Percentiles rank a stretch among this genome's conserved stretches.
Conservation (phyloP, 2,888 invertebrate species). For the Epicampocera succincta region DNA sequence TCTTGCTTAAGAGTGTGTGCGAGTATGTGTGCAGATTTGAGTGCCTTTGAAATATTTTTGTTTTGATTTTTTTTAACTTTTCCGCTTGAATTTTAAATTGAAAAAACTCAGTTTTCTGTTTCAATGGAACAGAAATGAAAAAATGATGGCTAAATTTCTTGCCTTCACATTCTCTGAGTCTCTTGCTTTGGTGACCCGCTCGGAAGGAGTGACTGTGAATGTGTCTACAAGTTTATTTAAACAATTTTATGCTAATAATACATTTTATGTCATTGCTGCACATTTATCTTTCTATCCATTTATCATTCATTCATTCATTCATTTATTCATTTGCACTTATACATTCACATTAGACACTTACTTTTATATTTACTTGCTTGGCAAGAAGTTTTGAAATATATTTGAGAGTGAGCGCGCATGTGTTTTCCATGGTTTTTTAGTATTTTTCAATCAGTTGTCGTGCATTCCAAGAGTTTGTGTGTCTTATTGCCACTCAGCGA, state of each 20-base stretch:
- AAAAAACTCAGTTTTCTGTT: not conserved
- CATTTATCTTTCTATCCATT: slow-evolving; percentile 13
- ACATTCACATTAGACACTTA: not conserved
- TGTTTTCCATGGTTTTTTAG: not conserved
- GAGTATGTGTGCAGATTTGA: slow-evolving; percentile 13
- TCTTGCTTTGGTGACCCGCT: not conserved
- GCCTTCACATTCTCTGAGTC: slow-evolving; percentile 18
- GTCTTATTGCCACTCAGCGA: slow-evolving; percentile 58
- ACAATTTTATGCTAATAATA: slow-evolving; percentile 57
- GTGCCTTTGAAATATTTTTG: slow-evolving; percentile 17
- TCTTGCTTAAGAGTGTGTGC: not conserved
- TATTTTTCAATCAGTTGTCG: slow-evolving; percentile 43
- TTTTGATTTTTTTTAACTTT: slow-evolving; percentile 5
- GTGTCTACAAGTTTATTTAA: slow-evolving; percentile 35
- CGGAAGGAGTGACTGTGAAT: not conserved
- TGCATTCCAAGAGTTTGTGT: slow-evolving; percentile 20
- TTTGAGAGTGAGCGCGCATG: not conserved
- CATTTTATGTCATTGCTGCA: slow-evolving; percentile 40
- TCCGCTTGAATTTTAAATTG: slow-evolving; percentile 3
- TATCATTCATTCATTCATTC: slow-evolving; percentile 7
- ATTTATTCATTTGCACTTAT: slow-evolving; percentile 42
- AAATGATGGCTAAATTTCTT: slow-evolving; percentile 55
- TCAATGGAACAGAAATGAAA: slow-evolving; percentile 8
- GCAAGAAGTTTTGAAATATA: not conserved
- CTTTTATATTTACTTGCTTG: not conserved